Evolutionary conservation across 2,888 invertebrate genomes (phyloP).

Genomic region (Caenorhabditis sp.): DNA sequence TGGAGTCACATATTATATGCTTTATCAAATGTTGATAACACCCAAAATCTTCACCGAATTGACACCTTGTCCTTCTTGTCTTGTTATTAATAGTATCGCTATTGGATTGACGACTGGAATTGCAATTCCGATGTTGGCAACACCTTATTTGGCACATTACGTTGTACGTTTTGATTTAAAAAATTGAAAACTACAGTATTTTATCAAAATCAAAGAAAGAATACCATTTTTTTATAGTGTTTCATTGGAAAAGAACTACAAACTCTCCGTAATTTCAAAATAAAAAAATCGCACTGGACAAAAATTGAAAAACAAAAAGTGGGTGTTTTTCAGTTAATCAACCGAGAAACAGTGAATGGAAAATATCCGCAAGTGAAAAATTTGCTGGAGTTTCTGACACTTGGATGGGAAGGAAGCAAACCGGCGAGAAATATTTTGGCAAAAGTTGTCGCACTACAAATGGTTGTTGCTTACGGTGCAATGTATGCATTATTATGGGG

Average conservation of each 20-base stretch:
- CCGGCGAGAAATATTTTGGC: slow-evolving; percentile 42
- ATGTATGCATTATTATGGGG: slow-evolving; percentile 63
- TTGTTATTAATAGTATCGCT: slow-evolving; percentile 39
- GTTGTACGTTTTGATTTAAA: slow-evolving; percentile 42
- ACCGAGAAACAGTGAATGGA: slow-evolving; percentile 18
- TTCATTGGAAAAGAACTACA: not conserved
- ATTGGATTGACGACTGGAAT: slow-evolving; percentile 54
- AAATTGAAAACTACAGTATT: not conserved
- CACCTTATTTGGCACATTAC: slow-evolving; percentile 60
- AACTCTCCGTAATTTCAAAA: too few relatives aligned
- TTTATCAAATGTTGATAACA: slow-evolving; percentile 46
- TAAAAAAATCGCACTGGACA: too few relatives aligned
- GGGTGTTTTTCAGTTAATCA: slow-evolving; percentile 8
- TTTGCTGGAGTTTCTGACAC: slow-evolving; percentile 46
- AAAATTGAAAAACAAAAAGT: too few relatives aligned
- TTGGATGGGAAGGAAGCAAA: slow-evolving; percentile 42
- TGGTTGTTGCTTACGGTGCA: slow-evolving; percentile 49
- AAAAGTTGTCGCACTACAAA: slow-evolving; percentile 41
- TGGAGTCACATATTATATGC: slow-evolving; percentile 55
- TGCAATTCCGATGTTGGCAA: slow-evolving; percentile 56
- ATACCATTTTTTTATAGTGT: not conserved
- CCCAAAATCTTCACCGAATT: slow-evolving; percentile 42
- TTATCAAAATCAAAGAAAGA: not conserved
- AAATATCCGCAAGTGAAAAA: slow-evolving; percentile 29
- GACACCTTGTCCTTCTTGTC: slow-evolving; percentile 46